phyloP scores from a whole-genome alignment of 2,113 vertebrate genomes.

The Amazona guildingii region DNA sequence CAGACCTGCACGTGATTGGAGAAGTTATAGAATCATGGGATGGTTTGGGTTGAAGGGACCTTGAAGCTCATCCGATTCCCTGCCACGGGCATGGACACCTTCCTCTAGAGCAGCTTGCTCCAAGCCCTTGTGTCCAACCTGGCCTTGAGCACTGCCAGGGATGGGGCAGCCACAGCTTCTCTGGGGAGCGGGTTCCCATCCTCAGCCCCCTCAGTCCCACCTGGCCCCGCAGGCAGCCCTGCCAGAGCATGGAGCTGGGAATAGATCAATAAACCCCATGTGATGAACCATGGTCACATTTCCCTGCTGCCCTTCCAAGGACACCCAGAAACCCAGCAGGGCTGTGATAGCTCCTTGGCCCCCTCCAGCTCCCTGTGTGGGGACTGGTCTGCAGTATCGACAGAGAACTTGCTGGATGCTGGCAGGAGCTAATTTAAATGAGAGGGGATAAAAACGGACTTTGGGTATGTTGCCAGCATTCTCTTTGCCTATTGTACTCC shows the following conservation, averaged over 20 bases:
- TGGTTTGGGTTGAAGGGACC: not conserved
- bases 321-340: not conserved
- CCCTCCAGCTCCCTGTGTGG: not conserved
- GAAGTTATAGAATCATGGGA: not conserved
- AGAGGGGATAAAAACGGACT: not conserved
- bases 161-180: not conserved
- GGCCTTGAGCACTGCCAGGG: not conserved
- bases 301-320: not conserved
- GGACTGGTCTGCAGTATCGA: not conserved
- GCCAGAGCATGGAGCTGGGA: not conserved
- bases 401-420: not conserved
- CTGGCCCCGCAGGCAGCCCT: not conserved
- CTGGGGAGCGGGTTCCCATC: not conserved
- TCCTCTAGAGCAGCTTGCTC: not conserved
- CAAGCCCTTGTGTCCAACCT: not conserved
- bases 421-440: conserved; percentile 44
- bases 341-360: not conserved
- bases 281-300: not conserved
- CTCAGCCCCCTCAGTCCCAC: not conserved
- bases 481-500: conserved; percentile 49
- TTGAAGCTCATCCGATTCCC: not conserved
- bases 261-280: not conserved
- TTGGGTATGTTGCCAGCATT: conserved; percentile 9
- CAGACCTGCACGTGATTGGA: fast-evolving
- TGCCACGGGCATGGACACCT: not conserved